phyloP scores from a whole-genome alignment of 2,797 vertebrate species.

The Knipowitschia caucasica region DNA sequence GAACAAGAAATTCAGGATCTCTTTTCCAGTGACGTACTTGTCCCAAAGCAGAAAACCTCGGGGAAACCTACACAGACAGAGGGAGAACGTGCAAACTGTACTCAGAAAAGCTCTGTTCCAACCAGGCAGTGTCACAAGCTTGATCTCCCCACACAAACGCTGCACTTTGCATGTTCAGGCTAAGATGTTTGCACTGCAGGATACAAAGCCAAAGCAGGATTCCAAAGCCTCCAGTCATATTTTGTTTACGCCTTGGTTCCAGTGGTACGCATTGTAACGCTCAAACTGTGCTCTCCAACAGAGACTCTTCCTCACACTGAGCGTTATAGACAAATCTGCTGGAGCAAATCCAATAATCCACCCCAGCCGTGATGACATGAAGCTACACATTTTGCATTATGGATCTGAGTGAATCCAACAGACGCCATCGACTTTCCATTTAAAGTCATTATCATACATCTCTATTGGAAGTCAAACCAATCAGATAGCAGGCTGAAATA shows the following conservation, averaged over 20 bases:
- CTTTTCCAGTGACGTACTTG: no score
- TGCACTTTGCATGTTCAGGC: no score
- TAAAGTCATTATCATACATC: conserved; percentile 54
- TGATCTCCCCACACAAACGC: no score
- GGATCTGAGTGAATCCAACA: conserved; percentile 39
- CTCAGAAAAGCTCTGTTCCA: no score
- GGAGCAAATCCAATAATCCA: conserved; percentile 55
- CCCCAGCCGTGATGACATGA: conserved; percentile 39
- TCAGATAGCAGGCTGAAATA: conserved; percentile 43
- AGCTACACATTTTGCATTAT: conserved; percentile 50
- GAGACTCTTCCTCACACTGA: conserved; percentile 40
- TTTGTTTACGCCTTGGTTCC: conserved; percentile 36
- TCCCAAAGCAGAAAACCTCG: no score
- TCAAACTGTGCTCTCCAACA: conserved; percentile 33
- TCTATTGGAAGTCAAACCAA: conserved; percentile 49
- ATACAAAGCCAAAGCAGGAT: conserved; percentile 30
- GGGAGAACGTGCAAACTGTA: no score
- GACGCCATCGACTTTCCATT: conserved; percentile 56
- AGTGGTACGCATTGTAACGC: conserved; percentile 31
- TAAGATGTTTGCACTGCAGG: neutral
- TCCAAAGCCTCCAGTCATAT: conserved; percentile 29
- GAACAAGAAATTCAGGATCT: no score
- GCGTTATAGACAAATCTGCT: conserved; percentile 47
- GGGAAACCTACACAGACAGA: no score
- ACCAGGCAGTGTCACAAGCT: no score